Conservation (phyloP, 2,797 vertebrate species). For the Sebastes ruberrimus region DNA sequence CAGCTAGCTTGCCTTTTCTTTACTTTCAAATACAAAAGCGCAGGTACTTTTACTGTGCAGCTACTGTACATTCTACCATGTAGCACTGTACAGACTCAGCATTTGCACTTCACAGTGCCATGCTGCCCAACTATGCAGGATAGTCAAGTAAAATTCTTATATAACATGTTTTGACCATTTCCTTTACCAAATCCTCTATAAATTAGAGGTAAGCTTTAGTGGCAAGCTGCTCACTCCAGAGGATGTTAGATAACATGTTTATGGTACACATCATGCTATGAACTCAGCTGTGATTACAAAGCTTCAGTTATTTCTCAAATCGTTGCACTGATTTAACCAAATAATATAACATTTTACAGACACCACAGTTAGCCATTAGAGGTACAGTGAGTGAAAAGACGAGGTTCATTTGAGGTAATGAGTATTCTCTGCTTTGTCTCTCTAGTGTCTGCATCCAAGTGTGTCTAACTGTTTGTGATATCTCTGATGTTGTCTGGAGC, state of each 20-base stretch:
- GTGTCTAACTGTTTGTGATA: background rate
- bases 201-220: constrained; percentile 67
- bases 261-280: constrained; percentile 21
- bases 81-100: background rate
- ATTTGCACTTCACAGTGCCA: constrained; percentile 5
- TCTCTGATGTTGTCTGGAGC: constrained; percentile 26
- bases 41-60: background rate
- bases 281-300: constrained; percentile 1
- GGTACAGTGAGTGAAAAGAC: background rate
- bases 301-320: background rate
- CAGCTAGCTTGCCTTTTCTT: background rate
- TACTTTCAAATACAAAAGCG: background rate
- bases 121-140: constrained; percentile 1
- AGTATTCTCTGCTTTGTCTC: constrained; percentile 20
- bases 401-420: constrained; percentile 54
- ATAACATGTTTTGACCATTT: constrained; percentile 60
- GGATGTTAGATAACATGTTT: constrained; percentile 57
- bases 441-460: background rate
- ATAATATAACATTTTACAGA: background rate
- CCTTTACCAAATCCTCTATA: constrained; percentile 68
- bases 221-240: constrained; percentile 57
- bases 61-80: background rate
- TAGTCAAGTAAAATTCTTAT: constrained; percentile 49
- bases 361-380: background rate
- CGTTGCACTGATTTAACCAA: background rate